Base-by-base conservation (phyloP, 2,888 invertebrate species). In the Drosophila leonis region DNA sequence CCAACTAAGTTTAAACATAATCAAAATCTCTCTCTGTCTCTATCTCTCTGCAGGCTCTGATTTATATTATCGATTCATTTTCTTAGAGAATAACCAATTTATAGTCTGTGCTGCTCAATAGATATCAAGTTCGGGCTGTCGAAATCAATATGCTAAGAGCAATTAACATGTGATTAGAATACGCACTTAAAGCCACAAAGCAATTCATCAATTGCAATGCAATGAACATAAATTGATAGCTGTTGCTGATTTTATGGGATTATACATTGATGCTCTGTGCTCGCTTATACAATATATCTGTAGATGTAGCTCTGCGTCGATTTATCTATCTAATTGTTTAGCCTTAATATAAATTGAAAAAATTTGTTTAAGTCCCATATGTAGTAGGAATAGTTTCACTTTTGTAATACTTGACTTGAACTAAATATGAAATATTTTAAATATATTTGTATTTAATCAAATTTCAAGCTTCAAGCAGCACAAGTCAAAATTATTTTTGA, bases 1-100 rank as follows among this genome's bases (percentile, higher is more conserved):
- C 15, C 41, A 68, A 56, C 41, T 33, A 57, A 68, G 51, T 57
- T 31, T 33, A 39, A 46, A 54, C 65, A 66, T 35, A 42, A 42
- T 44, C 44, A 52, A 37, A 66, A 48, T 68, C 48, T 2, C 48
- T 29, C 27, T 9, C 29, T 8, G 4, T 49, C 13, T 51, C 13
- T 33, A 4, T n/a, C 29, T 6, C 15, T 49, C 48, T 10, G 13
- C 18, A 7, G 31, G 18, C 49, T 18, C 31, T 49, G 49, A 49
- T 49, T 49, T 49, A 49, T 49, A 18, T 33, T 49, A 49, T 49
- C 33, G 49, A 49, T 49, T 49, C 31, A 8, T 18, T 49, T 49
- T 33, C 49, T 49, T 49, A 20, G 49, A 33, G 31, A 3, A 31
- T 20, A 31, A 49, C 33, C 49, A 18, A 49, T 49, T 49, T 49